Evolutionary conservation across 1,140 invertebrate genomes (phyloP).

Genomic region (Ips typographus): DNA sequence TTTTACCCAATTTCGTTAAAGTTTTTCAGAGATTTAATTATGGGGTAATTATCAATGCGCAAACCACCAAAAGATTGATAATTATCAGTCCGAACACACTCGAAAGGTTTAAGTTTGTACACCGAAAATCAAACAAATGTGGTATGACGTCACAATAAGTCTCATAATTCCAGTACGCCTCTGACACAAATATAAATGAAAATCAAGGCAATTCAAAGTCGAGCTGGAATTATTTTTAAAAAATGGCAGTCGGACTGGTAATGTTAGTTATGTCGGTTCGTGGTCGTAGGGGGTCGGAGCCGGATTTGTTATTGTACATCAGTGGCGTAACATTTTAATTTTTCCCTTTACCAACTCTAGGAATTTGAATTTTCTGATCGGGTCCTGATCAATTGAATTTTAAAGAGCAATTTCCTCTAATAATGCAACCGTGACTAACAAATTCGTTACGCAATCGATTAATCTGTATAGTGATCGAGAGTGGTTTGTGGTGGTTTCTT

Average conservation of each 20-base stretch:
- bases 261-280: conserved; percentile 27
- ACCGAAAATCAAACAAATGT: too few species aligned
- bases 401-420: conserved; percentile 12
- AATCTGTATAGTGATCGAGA: background rate
- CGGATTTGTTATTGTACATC: conserved; percentile 20
- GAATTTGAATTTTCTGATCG: background rate
- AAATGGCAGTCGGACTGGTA: conserved; percentile 31
- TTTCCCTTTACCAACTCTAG: background rate
- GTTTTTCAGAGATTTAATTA: background rate
- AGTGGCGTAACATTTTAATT: conserved; percentile 15
- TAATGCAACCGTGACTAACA: conserved; percentile 1
- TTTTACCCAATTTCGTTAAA: conserved; percentile 18
- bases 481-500: background rate
- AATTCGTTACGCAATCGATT: conserved; percentile 2
- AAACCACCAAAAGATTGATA: too few species aligned
- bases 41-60: too few species aligned
- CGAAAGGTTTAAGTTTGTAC: too few species aligned
- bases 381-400: conserved; percentile 1
- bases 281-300: conserved; percentile 30
- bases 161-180: too few species aligned
- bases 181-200: conserved; percentile 6
- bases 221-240: conserved; percentile 20
- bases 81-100: too few species aligned
- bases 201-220: conserved; percentile 25
- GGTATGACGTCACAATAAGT: too few species aligned